These are phyloP conservation scores for Ceramica pisi DNA, from an alignment of 2,888 invertebrate genomes.

Conservation along the genomic window DNA sequence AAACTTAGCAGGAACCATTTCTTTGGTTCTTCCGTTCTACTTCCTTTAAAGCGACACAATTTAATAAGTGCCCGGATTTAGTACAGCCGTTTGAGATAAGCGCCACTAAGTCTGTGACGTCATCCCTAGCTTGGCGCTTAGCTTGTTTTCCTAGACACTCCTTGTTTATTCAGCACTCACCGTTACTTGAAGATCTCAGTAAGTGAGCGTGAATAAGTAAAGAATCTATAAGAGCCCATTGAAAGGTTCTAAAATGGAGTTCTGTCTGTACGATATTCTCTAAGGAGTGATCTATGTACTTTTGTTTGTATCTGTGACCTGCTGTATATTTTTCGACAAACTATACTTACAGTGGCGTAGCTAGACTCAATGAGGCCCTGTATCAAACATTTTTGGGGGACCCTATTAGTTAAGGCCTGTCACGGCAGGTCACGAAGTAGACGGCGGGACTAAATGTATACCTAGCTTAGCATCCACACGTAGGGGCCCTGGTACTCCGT, in stretches of 20 bases:
- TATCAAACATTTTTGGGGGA: too few relatives aligned
- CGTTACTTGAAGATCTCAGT: conserved; percentile 20
- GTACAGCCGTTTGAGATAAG: conserved; percentile 32
- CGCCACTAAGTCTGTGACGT: conserved; percentile 22
- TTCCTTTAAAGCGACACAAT: conserved; percentile 25
- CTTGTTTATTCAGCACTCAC: conserved; percentile 39
- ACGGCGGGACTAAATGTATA: too few relatives aligned
- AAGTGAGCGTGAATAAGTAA: conserved; percentile 30
- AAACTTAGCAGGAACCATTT: background rate
- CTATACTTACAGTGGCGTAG: too few relatives aligned
- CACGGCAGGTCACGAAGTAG: too few relatives aligned
- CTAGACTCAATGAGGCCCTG: too few relatives aligned
- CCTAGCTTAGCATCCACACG: too few relatives aligned
- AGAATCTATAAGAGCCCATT: conserved; percentile 16
- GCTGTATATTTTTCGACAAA: too few relatives aligned
- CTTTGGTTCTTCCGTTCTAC: background rate
- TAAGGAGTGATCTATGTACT: background rate
- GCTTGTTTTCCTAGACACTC: conserved; percentile 30
- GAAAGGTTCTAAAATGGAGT: conserved; percentile 2
- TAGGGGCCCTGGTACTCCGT: too few relatives aligned
- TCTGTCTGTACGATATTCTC: background rate
- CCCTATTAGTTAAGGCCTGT: too few relatives aligned
- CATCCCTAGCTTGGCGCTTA: conserved; percentile 20
- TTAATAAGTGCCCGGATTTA: conserved; percentile 22
- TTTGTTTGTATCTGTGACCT: too few relatives aligned